These are phyloP conservation scores for Ophion costatus DNA, from an alignment of 2,888 invertebrate genomes.

Conservation along the genomic window DNA sequence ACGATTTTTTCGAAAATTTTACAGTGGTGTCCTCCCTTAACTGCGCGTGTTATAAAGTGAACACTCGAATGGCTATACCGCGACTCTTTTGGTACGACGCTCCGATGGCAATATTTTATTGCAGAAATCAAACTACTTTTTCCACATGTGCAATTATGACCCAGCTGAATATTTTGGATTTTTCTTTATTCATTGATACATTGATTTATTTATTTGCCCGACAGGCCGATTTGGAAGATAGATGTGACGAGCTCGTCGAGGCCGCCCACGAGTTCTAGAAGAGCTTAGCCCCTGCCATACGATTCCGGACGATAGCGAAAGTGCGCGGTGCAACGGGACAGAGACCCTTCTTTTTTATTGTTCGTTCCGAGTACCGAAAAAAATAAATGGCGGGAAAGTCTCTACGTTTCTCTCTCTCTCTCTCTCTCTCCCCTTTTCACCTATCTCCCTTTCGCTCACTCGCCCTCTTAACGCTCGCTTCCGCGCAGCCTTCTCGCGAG, in stretches of 20 bases:
- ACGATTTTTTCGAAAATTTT: too few relatives aligned
- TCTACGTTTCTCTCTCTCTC: not conserved
- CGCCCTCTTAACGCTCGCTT: slow-evolving; percentile 13
- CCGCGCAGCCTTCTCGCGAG: slow-evolving; percentile 16
- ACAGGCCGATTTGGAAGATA: slow-evolving; percentile 91
- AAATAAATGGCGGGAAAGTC: slow-evolving; percentile 59
- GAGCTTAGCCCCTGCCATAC: slow-evolving; percentile 32
- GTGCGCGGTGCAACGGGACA: slow-evolving; percentile 23
- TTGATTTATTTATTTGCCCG: slow-evolving; percentile 72
- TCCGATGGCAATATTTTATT: too few relatives aligned
- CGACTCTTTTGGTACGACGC: too few relatives aligned
- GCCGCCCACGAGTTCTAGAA: slow-evolving; percentile 75
- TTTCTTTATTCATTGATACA: not conserved
- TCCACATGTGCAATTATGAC: not conserved
- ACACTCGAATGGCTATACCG: too few relatives aligned
- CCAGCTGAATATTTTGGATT: not conserved
- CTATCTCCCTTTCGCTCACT: not conserved
- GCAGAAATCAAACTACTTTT: too few relatives aligned
- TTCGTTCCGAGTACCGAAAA: slow-evolving; percentile 39
- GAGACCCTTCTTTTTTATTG: slow-evolving; percentile 18
- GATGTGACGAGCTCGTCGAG: slow-evolving; percentile 90
- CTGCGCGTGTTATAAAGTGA: too few relatives aligned
- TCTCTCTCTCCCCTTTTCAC: not conserved
- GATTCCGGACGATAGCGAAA: slow-evolving; percentile 11
- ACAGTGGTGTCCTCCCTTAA: too few relatives aligned